These are phyloP conservation scores for Pristionchus fissidentatus DNA, from an alignment of 2,888 invertebrate genomes.

Conservation along the genomic window DNA sequence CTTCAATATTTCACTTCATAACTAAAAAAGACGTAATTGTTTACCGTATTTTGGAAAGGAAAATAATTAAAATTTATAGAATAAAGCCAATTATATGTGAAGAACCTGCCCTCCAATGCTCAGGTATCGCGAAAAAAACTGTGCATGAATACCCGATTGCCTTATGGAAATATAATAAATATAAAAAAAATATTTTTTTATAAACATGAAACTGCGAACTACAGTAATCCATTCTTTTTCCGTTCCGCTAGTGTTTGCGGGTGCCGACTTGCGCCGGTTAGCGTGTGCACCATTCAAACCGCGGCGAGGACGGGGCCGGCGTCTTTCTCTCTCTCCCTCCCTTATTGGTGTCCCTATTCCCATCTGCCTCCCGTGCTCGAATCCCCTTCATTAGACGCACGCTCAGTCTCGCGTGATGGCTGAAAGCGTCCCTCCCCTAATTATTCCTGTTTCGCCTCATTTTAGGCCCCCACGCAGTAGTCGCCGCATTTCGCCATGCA, in stretches of 20 bases:
- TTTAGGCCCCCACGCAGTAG: background rate
- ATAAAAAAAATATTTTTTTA: background rate
- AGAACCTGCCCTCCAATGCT: too few species aligned
- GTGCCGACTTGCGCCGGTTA: background rate
- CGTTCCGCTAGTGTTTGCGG: too few species aligned
- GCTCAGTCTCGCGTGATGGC: background rate
- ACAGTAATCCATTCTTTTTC: background rate
- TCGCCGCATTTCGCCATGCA: background rate
- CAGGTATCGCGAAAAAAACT: too few species aligned
- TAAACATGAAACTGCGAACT: background rate
- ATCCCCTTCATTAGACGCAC: background rate
- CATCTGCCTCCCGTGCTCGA: background rate
- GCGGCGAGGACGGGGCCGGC: background rate
- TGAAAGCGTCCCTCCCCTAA: background rate
- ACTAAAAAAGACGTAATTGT: too few species aligned
- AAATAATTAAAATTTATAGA: too few species aligned
- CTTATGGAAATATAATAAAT: too few species aligned
- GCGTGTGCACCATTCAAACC: background rate
- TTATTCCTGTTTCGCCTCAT: background rate
- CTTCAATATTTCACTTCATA: too few species aligned
- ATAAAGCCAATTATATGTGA: too few species aligned
- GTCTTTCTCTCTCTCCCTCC: background rate
- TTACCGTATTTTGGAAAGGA: too few species aligned
- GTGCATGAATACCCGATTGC: too few species aligned
- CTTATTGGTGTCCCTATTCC: background rate